Base-by-base conservation (phyloP, 2,797 vertebrate species). In the Alauda arvensis region DNA sequence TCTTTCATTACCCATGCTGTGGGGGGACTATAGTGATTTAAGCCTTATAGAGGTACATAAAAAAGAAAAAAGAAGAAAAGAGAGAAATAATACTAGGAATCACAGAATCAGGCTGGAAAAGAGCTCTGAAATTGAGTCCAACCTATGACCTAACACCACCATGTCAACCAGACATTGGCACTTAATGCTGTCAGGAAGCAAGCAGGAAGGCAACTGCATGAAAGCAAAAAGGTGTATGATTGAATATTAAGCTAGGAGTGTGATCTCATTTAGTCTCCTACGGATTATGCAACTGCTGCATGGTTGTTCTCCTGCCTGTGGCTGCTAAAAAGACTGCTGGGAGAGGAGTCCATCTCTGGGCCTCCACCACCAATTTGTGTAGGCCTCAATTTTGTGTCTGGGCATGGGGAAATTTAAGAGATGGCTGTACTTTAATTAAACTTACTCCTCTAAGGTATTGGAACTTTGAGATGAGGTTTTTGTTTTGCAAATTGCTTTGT, bases 161-260 rank as follows among this genome's bases (percentile, higher is more conserved):
- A 3, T 5, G 8, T 75, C 62, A 76, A 53, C 13, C 14, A 48
- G 40, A 48, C 11, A 25, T 31, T 9, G 29, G 21, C 63, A 42
- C 18, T 48, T 23, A 37, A 17, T 45, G 25, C 55, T 43, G 4
- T 39, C 55, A 40, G 66, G 61, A 85, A 49, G 34, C 4, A 53
- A 5, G 2, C 1, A 2, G 18, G 23, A 65, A 71, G 62, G 37
- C 4, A 39, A 7, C 8, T 9, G 4, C n/a, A 12, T 20, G 6
- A 69, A 66, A 84, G 6, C 5, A 10, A 56, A 63, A 55, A 56
- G 18, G 4, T n/a, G 7, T 66, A 42, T 26, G 48, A 20, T 10
- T 63, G 57, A 77, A 34, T 43, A 25, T 69, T 39, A 61, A 84
- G 29, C 13, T 45, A 45, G 28, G 49, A 52, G 3, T 14, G 11